These are phyloP conservation scores for Tetrax tetrax DNA, from an alignment of 2,113 vertebrate species.

Conservation along the genomic window DNA sequence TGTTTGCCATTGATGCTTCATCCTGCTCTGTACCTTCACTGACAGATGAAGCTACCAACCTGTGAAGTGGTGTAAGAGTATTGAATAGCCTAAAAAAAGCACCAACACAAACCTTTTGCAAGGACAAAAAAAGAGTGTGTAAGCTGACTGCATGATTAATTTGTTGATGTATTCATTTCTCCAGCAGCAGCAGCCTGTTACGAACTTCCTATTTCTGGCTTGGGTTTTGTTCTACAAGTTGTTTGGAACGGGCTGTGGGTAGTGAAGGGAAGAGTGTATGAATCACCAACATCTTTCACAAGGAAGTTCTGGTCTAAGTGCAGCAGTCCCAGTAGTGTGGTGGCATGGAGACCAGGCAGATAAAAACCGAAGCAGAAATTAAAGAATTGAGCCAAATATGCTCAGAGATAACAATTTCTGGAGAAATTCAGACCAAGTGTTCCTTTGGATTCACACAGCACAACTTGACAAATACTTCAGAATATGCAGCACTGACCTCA, in stretches of 20 bases:
- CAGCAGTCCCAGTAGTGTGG: neutral
- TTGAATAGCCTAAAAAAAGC: neutral
- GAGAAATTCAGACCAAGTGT: neutral
- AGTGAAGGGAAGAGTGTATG: neutral
- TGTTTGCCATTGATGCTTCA: neutral
- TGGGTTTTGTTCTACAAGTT: neutral
- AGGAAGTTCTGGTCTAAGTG: neutral
- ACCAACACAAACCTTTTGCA: fast-evolving
- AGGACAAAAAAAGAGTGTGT: neutral
- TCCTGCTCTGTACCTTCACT: neutral
- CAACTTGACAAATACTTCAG: neutral
- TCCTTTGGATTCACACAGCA: neutral
- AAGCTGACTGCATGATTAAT: neutral
- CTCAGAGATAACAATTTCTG: neutral
- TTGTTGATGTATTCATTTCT: neutral
- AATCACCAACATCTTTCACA: constrained; percentile 16
- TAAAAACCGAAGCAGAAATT: constrained; percentile 18
- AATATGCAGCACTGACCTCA: neutral
- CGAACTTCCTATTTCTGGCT: constrained; percentile 35
- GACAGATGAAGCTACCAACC: neutral
- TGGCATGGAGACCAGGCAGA: neutral
- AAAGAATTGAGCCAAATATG: neutral
- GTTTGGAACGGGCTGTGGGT: neutral
- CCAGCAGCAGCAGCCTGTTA: neutral
- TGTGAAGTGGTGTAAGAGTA: neutral